phyloP scores from a whole-genome alignment of 2,888 invertebrate genomes.

The Tenthredo notha region DNA sequence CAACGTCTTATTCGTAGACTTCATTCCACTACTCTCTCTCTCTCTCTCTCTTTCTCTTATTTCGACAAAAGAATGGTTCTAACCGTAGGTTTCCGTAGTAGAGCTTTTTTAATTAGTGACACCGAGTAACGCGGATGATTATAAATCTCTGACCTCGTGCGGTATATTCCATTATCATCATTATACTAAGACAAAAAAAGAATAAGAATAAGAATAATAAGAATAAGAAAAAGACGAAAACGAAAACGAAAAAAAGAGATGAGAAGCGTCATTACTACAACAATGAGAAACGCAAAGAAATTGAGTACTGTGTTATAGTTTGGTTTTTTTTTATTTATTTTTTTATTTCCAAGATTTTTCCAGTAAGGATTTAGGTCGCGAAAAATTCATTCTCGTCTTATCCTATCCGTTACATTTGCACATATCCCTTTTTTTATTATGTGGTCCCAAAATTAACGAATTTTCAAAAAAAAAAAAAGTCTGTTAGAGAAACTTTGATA shows the following conservation, averaged over 20 bases:
- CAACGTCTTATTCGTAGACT: not conserved
- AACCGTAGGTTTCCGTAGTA: not conserved
- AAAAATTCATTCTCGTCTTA: not conserved
- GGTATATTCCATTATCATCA: slow-evolving; percentile 42
- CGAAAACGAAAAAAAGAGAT: not conserved
- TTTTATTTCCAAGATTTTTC: too few relatives aligned
- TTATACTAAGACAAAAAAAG: not conserved
- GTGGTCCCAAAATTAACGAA: not conserved
- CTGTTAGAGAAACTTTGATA: not conserved
- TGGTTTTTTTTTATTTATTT: not conserved
- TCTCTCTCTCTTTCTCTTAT: too few relatives aligned
- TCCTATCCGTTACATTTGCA: too few relatives aligned
- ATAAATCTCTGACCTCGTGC: slow-evolving; percentile 48
- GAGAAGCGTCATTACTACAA: slow-evolving; percentile 14
- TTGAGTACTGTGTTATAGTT: not conserved
- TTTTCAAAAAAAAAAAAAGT: too few relatives aligned
- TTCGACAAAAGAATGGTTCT: slow-evolving; percentile 7
- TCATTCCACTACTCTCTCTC: too few relatives aligned
- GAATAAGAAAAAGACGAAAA: not conserved
- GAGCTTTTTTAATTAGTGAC: slow-evolving; percentile 48
- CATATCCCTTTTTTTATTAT: too few relatives aligned
- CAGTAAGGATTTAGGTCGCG: not conserved
- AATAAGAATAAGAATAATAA: not conserved
- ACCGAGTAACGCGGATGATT: slow-evolving; percentile 33
- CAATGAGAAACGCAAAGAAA: slow-evolving; percentile 30